Base-by-base conservation (phyloP, 1,140 invertebrate species). In the Holcopasites calliopsidis region DNA sequence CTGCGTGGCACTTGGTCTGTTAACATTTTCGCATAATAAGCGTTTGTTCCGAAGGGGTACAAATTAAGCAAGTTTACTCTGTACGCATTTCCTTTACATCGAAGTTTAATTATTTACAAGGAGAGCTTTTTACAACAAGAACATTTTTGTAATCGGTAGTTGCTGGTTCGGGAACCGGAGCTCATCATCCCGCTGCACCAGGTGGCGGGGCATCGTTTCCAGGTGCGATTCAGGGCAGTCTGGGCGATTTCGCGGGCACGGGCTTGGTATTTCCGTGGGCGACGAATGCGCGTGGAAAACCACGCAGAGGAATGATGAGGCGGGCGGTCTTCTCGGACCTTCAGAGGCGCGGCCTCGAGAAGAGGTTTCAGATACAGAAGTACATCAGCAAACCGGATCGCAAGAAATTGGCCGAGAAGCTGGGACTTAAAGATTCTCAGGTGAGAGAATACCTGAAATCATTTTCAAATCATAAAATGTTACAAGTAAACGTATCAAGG, bases 311-410 rank as follows among this genome's bases (percentile, higher is more conserved):
- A 0, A 99, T 99, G 97, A 97, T 99, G 95, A 92, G 98, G 35
- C 92, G 97, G 84, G 97, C 97, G 5, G 97, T 98, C 35, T 97
- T 97, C 85, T 98, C 96, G 58, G 97, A 98, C 87, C 94, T 97
- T 0, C 98, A 99, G 88, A 92, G 98, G 61, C 97, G 98, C 82
- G 98, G 98, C 0, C 92, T 99, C 61, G 98, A 99, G 91, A 96
- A 98, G 82, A 92, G 97, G 83, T 99, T 99, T 91, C 97, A 98
- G 89, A 94, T 98, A n/a, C 98, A 99, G 91, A 99, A 99, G 90
- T 99, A 99, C 90, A 99, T 99, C 86, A 98, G 97, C 72, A 99
- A 99, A 90, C 98, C 98, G 0, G 98, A 99, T 91, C 94, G 98
- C 86, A 97, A 98, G 91, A 98, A 99, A 87, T 92, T 99, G 35